Conservation (phyloP, 2,888 invertebrate species). For the Orchestes rusci region DNA sequence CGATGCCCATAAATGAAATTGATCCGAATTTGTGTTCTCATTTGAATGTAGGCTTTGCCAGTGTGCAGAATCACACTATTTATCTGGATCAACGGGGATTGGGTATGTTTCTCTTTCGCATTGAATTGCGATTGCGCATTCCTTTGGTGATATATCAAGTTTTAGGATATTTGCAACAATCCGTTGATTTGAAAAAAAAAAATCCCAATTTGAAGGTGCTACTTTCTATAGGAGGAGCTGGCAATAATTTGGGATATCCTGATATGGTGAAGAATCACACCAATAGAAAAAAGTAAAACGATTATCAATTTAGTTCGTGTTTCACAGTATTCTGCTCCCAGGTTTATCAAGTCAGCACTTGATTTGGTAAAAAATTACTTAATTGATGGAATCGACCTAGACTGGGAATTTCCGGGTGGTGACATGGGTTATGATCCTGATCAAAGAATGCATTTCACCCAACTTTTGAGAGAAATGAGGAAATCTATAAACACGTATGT, state of each 20-base stretch:
- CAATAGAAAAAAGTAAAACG: conserved; percentile 52
- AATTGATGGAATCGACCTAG: conserved; percentile 69
- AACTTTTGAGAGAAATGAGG: conserved; percentile 65
- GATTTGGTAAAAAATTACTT: conserved; percentile 48
- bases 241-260: conserved; percentile 56
- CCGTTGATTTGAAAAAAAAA: conserved; percentile 47
- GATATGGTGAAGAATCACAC: conserved; percentile 65
- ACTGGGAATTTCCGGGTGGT: conserved; percentile 80
- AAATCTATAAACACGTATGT: conserved; percentile 37
- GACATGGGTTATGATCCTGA: conserved; percentile 38
- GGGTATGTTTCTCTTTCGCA: conserved; percentile 9
- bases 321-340: too few species aligned
- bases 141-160: too few species aligned
- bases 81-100: conserved; percentile 42
- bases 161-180: conserved; percentile 27
- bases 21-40: conserved; percentile 75
- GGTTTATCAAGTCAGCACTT: conserved; percentile 50
- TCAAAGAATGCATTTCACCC: conserved; percentile 67
- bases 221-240: conserved; percentile 64
- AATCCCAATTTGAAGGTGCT: conserved; percentile 68
- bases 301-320: too few species aligned
- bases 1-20: conserved; percentile 43
- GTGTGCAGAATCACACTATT: conserved; percentile 55
- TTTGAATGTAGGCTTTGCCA: conserved; percentile 70
- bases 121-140: too few species aligned